phyloP scores from a whole-genome alignment of 2,888 invertebrate species.

The Ethmia dodecea region DNA sequence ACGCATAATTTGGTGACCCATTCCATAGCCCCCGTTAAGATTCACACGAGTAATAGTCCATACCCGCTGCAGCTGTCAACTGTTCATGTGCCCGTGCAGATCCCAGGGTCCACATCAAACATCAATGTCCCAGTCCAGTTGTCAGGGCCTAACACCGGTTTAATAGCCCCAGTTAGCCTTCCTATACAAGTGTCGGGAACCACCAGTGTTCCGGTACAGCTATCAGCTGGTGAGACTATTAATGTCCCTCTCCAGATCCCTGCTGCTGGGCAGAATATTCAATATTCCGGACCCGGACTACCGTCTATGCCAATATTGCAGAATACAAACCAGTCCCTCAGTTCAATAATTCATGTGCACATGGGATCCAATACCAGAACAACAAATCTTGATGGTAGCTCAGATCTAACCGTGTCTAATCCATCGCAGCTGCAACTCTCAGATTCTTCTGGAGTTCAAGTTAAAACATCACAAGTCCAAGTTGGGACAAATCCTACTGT shows the following conservation, averaged over 20 bases:
- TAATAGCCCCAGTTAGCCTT: conserved; percentile 61
- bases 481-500: conserved; percentile 49
- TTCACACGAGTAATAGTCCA: conserved; percentile 54
- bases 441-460: conserved; percentile 49
- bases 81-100: conserved; percentile 70
- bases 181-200: conserved; percentile 63
- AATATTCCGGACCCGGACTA: conserved; percentile 46
- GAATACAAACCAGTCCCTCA: conserved; percentile 47
- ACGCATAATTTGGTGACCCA: conserved; percentile 65
- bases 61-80: conserved; percentile 67
- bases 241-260: conserved; percentile 67
- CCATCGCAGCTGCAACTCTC: conserved; percentile 52
- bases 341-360: conserved; percentile 67
- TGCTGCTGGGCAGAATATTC: conserved; percentile 51
- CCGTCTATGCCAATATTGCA: conserved; percentile 67
- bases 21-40: conserved; percentile 65
- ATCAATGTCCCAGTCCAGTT: conserved; percentile 69
- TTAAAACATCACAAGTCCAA: conserved; percentile 65
- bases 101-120: conserved; percentile 62
- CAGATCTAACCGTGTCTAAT: conserved; percentile 53
- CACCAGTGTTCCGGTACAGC: conserved; percentile 60
- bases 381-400: conserved; percentile 47
- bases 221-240: conserved; percentile 64
- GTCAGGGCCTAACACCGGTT: conserved; percentile 50
- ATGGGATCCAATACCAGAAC: conserved; percentile 59